Base-by-base conservation (phyloP, 1,140 invertebrate genomes). In the Pissodes strobi region DNA sequence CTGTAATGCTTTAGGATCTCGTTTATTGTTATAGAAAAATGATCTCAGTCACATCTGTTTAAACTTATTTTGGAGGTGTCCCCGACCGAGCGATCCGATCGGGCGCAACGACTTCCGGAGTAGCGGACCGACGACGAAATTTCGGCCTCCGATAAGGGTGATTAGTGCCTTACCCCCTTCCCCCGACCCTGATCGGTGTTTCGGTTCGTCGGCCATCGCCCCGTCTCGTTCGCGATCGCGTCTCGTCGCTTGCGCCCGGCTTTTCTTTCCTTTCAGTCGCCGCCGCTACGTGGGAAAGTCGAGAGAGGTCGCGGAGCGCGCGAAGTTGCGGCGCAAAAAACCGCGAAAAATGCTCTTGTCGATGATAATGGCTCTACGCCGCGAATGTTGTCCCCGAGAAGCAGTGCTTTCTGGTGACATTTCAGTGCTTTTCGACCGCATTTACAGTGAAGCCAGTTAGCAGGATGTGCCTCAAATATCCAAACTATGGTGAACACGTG, bases 401-500 rank as follows among this genome's bases (percentile, higher is more conserved):
- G 9, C 17, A 21, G 51, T 37, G 51, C 18, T 49, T 25, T 27
- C 25, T 18, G 19, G 46, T 49, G 25, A 27, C 25, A 15, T 49
- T 25, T 49, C 6, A 27, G 46, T 49, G 46, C 41, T 21, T 12
- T 10, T 18, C 5, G 5, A 45, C 41, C 15, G 10, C 2, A 18
- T 45, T 49, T 23, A 18, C 13, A 53, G 37, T 39, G 30, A n/a
- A n/a, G 37, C 1, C 30, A 19, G 9, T 39, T 37, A 38, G 59
- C 66, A 68, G 67, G 62, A 65, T 68, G 67, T 68, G 58, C 34
- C 39, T 38, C 46, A 37, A 43, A 25, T 15, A 15, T 27, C 25
- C 25, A 45, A 39, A 58, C 39, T 55, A 43, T 56, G 64, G 49
- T 53, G 25, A 66, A 67, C 66, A 67, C 66, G 66, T 67, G 66